Base-by-base conservation (phyloP, 2,113 vertebrate species). In the Alaudala cheleensis region DNA sequence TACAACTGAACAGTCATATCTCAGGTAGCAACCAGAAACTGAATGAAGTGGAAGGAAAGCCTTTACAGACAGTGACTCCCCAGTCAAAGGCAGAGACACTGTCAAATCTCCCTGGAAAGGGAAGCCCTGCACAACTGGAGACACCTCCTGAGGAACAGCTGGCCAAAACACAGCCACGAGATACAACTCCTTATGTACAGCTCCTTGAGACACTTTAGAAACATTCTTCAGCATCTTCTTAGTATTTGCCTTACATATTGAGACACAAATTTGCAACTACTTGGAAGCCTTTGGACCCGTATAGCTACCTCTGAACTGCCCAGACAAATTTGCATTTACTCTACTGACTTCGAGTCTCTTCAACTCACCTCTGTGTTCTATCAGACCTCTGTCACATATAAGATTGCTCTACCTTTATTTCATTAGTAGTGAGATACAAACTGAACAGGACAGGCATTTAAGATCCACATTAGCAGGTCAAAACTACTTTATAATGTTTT, bases 291-390 rank as follows among this genome's bases (percentile, higher is more conserved):
- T 84, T 71, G 40, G 12, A 13, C 28, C 15, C 33, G 54, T 7
- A 20, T 8, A 72, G 17, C 6, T 47, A 31, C 12, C 15, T 81
- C 18, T 54, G 45, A 80, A 23, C 20, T 45, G 4, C 66, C 77
- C 40, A 26, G 26, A 25, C 12, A 88, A 88, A 88, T 85, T 72
- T 79, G 24, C 33, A 47, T 56, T 84, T 72, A n/a, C 7, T 6
- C 23, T n/a, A 16, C 4, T 5, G 10, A 60, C 15, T 12, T 42
- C 0, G 0, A 65, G 33, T 21, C 18, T 49, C 18, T 72, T 58
- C 71, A 80, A 24, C 25, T 76, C 25, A 51, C 18, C 24, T 72
- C n/a, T 64, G 6, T 39, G 16, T 65, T 90, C 67, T 66, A 5
- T 17, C 31, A 64, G 23, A 40, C 44, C 19, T 56, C 50, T 82